Evolutionary conservation across 2,888 invertebrate genomes (phyloP).

Genomic region (Drosophila ustulata): DNA sequence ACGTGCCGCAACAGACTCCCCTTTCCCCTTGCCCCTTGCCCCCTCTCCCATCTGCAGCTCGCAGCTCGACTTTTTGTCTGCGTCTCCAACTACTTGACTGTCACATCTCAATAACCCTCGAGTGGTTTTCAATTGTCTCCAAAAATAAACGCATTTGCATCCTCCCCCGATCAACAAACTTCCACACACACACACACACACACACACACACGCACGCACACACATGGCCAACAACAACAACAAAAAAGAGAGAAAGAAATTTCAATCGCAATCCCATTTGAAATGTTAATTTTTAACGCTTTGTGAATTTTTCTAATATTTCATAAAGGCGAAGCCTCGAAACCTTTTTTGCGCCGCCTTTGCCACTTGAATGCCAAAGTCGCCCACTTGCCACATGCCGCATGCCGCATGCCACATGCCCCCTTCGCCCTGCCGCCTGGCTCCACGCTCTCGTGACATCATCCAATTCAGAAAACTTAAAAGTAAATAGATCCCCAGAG

Average conservation of each 20-base stretch:
- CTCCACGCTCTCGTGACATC: constrained; percentile 67
- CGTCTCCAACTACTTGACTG: constrained; percentile 75
- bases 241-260: constrained; percentile 10
- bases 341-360: constrained; percentile 51
- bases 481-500: constrained; percentile 83
- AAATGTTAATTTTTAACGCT: constrained; percentile 80
- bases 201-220: not conserved
- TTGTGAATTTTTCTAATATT: constrained; percentile 75
- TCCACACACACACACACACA: constrained; percentile 18
- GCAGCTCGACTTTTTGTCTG: constrained; percentile 4
- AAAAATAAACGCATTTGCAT: constrained; percentile 81
- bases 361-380: constrained; percentile 64
- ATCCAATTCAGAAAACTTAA: constrained; percentile 81
- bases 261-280: constrained; percentile 69
- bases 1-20: constrained; percentile 22
- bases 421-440: not conserved
- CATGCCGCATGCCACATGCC: not conserved
- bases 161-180: constrained; percentile 38
- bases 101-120: constrained; percentile 81
- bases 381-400: constrained; percentile 53
- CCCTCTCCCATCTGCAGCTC: constrained; percentile 4
- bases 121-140: constrained; percentile 82
- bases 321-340: constrained; percentile 52
- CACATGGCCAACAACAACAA: constrained; percentile 4
- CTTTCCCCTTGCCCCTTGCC: too few species aligned